Percentiles rank a stretch among this genome's conserved stretches.
Conservation (phyloP, 2,797 vertebrate species). For the Momotus momota region DNA sequence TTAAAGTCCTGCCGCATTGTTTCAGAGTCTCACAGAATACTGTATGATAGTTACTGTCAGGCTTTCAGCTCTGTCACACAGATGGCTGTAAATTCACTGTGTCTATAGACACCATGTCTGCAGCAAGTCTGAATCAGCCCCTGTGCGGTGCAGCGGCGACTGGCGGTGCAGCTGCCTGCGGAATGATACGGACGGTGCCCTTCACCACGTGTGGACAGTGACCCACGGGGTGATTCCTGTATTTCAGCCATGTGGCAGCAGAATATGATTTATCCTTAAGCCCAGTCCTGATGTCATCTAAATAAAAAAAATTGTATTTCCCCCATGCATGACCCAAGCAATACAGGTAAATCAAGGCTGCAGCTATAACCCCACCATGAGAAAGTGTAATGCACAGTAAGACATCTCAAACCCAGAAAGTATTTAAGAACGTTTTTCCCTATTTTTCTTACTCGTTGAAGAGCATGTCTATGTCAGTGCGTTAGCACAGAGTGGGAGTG, state of each 20-base stretch:
- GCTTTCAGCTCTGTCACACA: not conserved
- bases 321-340: fast-evolving
- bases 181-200: fast-evolving
- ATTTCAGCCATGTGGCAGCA: not conserved
- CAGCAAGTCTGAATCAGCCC: fast-evolving
- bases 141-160: fast-evolving
- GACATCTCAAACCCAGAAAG: not conserved
- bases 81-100: not conserved
- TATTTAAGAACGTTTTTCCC: not conserved
- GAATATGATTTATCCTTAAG: not conserved
- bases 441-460: not conserved
- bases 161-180: not conserved
- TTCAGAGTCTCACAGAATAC: not conserved
- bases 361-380: not conserved
- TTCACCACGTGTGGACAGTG: not conserved
- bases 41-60: not conserved
- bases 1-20: not conserved
- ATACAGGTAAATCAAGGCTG: not conserved
- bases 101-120: not conserved
- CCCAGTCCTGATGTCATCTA: not conserved
- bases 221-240: not conserved
- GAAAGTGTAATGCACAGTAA: not conserved
- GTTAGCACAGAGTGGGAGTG: not conserved
- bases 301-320: not conserved
- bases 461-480: fast-evolving